Percentiles rank a stretch among this genome's conserved stretches.
phyloP scores from a whole-genome alignment of 2,113 vertebrate species.

The Vulpes ferrilata region DNA sequence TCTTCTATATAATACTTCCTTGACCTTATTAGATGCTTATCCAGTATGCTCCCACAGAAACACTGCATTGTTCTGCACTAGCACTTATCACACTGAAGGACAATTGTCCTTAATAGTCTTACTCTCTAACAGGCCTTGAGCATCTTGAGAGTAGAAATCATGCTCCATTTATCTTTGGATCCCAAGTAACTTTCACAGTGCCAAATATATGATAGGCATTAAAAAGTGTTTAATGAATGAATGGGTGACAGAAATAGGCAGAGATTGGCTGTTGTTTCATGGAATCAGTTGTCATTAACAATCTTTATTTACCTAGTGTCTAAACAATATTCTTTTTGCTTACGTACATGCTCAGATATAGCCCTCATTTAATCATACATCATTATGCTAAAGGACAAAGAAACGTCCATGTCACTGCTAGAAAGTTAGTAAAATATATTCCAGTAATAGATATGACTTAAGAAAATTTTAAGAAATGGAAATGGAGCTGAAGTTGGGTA shows the following conservation, averaged over 20 bases:
- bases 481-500: conserved; percentile 49
- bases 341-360: neutral
- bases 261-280: neutral
- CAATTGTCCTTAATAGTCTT: neutral
- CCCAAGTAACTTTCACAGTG: neutral
- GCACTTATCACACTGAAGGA: neutral
- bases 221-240: neutral
- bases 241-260: neutral
- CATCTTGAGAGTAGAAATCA: neutral
- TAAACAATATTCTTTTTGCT: neutral
- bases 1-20: neutral
- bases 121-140: neutral
- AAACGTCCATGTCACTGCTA: neutral
- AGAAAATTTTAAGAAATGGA: conserved; percentile 50
- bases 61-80: neutral
- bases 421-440: neutral
- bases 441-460: neutral
- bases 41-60: neutral
- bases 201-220: neutral
- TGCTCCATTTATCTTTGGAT: neutral
- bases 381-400: neutral
- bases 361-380: neutral
- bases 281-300: neutral
- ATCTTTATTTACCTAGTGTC: neutral
- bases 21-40: neutral